Conservation (phyloP, 2,888 invertebrate species). For the Lathronympha strigana region DNA sequence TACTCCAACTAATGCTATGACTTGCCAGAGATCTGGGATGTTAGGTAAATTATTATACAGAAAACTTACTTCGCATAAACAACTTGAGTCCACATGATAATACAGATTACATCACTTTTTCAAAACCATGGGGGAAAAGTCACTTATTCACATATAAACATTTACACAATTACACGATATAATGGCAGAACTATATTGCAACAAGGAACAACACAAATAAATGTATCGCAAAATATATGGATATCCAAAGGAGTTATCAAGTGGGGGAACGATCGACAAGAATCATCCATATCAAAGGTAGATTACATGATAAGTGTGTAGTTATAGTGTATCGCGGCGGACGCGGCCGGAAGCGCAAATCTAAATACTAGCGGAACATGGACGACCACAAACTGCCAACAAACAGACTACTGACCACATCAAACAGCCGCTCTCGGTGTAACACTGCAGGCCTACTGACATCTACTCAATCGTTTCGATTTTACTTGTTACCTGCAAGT, state of each 20-base stretch:
- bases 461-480: neutral
- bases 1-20: too few relatives aligned
- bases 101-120: conserved; percentile 41
- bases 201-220: conserved; percentile 44
- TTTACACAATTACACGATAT: conserved; percentile 36
- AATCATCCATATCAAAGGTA: conserved; percentile 49
- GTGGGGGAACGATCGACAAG: conserved; percentile 45
- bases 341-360: conserved; percentile 48
- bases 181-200: neutral
- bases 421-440: neutral
- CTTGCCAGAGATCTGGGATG: too few relatives aligned
- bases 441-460: neutral
- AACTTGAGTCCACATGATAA: conserved; percentile 72
- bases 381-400: conserved; percentile 19
- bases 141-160: conserved; percentile 43
- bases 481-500: neutral
- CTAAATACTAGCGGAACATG: conserved; percentile 45
- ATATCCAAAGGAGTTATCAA: conserved; percentile 48
- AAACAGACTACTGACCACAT: conserved; percentile 15
- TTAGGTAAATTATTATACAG: neutral
- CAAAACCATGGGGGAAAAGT: conserved; percentile 46
- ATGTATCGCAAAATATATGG: conserved; percentile 48
- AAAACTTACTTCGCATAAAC: conserved; percentile 67
- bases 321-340: conserved; percentile 49
- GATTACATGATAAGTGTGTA: conserved; percentile 51